A percentile compares a stretch with the other conserved stretches of the same genome.
Conservation (phyloP, 2,888 invertebrate species). For the Drosophila multiciliata region DNA sequence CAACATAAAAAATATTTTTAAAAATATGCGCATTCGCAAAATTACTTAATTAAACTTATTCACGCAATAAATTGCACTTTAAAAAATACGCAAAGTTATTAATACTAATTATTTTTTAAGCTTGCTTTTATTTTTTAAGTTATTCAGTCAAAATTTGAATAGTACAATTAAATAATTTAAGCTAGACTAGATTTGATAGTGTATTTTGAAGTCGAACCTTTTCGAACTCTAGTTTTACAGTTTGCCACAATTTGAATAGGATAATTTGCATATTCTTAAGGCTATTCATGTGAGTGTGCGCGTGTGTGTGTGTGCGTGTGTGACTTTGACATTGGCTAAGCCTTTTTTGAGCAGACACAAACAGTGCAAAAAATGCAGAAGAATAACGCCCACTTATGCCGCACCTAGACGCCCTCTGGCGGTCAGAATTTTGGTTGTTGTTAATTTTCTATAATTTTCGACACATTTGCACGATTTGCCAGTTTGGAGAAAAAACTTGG, state of each 20-base stretch:
- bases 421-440: conserved; percentile 21
- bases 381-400: conserved; percentile 20
- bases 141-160: background rate
- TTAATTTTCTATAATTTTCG: conserved; percentile 66
- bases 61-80: background rate
- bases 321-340: conserved; percentile 58
- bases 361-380: background rate
- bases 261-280: conserved; percentile 60
- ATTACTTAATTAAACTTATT: background rate
- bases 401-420: conserved; percentile 31
- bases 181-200: background rate
- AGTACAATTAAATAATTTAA: background rate
- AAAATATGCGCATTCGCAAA: background rate
- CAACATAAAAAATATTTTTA: background rate
- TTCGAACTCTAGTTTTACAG: background rate
- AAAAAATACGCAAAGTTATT: background rate
- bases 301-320: conserved; percentile 19
- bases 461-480: conserved; percentile 78
- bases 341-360: conserved; percentile 18
- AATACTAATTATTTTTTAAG: background rate
- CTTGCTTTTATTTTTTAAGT: background rate
- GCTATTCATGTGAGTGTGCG: conserved; percentile 12
- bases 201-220: background rate
- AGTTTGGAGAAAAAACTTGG: conserved; percentile 34
- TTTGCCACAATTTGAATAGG: conserved; percentile 6